Percentiles rank a stretch among this genome's conserved stretches.
Conservation (phyloP, 1,140 invertebrate species). For the Melanaphis sacchari region DNA sequence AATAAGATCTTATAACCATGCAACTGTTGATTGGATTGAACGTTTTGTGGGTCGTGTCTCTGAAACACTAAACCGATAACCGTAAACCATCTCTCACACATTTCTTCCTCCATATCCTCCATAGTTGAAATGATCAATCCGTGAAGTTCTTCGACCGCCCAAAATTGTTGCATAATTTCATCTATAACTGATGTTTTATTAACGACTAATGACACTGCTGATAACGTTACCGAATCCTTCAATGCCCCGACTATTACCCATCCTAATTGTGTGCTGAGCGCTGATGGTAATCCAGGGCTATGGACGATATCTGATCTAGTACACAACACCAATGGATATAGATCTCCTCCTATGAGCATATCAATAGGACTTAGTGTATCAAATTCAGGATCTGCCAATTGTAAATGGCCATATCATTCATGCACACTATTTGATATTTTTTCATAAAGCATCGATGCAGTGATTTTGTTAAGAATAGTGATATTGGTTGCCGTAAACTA, state of each 20-base stretch:
- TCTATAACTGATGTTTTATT: not conserved
- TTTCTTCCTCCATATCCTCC: not conserved
- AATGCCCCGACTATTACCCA: not conserved
- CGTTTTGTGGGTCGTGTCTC: too few relatives aligned
- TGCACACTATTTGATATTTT: too few relatives aligned
- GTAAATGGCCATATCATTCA: too few relatives aligned
- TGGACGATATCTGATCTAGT: not conserved
- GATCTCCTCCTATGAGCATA: too few relatives aligned
- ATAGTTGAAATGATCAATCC: not conserved
- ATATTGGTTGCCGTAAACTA: too few relatives aligned
- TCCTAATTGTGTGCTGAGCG: not conserved
- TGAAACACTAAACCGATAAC: not conserved
- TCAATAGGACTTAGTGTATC: too few relatives aligned
- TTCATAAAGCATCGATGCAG: too few relatives aligned
- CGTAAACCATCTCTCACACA: not conserved
- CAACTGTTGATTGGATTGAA: too few relatives aligned
- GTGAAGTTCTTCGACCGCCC: not conserved
- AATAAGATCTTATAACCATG: too few relatives aligned
- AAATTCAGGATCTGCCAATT: too few relatives aligned
- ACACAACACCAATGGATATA: too few relatives aligned
- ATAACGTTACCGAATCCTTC: not conserved
- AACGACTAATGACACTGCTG: not conserved
- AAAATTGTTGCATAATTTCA: not conserved
- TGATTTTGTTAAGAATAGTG: too few relatives aligned
- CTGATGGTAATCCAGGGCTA: not conserved